These are phyloP conservation scores for Leptura quadrifasciata DNA, from an alignment of 2,888 invertebrate species.

Conservation along the genomic window DNA sequence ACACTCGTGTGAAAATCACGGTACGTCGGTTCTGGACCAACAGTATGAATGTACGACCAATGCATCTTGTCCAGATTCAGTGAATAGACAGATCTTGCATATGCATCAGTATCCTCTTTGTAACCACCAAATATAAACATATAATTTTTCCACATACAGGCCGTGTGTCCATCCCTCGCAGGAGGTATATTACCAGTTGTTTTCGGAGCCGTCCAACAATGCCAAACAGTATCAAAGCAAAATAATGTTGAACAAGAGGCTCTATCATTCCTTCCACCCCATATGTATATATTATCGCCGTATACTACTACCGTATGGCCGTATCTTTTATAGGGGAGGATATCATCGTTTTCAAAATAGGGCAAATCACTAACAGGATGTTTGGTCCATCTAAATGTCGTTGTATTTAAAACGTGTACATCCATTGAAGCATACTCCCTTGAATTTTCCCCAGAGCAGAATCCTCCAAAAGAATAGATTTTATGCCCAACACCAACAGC, in stretches of 20 bases:
- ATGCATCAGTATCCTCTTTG: conserved; percentile 88
- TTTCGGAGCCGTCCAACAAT: conserved; percentile 81
- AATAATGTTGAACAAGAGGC: conserved; percentile 87
- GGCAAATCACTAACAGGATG: conserved; percentile 75
- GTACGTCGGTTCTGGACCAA: conserved; percentile 73
- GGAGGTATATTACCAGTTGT: conserved; percentile 84
- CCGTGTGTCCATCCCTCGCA: conserved; percentile 94
- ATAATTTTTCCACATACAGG: conserved; percentile 84
- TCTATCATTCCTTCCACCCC: conserved; percentile 94
- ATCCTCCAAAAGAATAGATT: conserved; percentile 95
- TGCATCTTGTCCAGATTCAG: conserved; percentile 83
- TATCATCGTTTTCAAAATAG: conserved; percentile 72
- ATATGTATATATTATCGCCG: conserved; percentile 87
- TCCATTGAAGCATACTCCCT: conserved; percentile 87
- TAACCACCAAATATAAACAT: conserved; percentile 96
- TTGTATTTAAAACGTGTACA: conserved; percentile 88
- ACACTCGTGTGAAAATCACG: conserved; percentile 94
- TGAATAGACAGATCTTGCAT: conserved; percentile 86
- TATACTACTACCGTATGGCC: conserved; percentile 94
- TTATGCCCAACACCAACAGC: conserved; percentile 86
- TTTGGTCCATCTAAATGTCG: conserved; percentile 80
- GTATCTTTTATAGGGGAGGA: conserved; percentile 89
- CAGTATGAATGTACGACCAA: conserved; percentile 81
- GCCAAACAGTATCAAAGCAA: conserved; percentile 85
- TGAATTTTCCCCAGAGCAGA: conserved; percentile 90